phyloP scores from a whole-genome alignment of 2,888 invertebrate species.

The Axea sp. region DNA sequence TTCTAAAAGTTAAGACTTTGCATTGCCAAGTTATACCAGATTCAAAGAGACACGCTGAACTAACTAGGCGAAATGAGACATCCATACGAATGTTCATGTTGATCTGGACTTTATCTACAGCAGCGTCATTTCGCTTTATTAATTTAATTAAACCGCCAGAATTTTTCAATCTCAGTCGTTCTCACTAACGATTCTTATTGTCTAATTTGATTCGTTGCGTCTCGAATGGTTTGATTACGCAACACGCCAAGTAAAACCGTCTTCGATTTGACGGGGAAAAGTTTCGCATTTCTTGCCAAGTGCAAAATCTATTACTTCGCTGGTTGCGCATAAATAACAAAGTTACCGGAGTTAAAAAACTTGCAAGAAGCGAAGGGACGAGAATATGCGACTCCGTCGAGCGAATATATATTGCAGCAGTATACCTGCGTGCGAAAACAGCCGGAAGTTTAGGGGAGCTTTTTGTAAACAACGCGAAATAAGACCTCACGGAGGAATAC shows the following conservation, averaged over 20 bases:
- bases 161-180: no score
- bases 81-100: neutral
- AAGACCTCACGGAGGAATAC: constrained; percentile 38
- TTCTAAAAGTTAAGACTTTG: constrained; percentile 55
- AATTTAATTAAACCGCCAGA: constrained; percentile 1
- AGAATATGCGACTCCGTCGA: constrained; percentile 64
- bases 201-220: no score
- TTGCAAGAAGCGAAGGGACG: constrained; percentile 67
- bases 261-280: constrained; percentile 9
- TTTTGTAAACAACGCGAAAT: constrained; percentile 59
- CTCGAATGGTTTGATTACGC: no score
- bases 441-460: constrained; percentile 51
- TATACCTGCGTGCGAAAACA: constrained; percentile 52
- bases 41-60: constrained; percentile 22
- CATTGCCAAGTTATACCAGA: constrained; percentile 49
- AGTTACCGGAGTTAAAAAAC: constrained; percentile 75
- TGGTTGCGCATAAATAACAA: constrained; percentile 77
- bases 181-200: no score
- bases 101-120: constrained; percentile 7
- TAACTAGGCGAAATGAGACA: constrained; percentile 37
- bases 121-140: constrained; percentile 8
- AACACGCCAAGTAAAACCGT: no score
- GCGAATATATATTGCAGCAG: constrained; percentile 69
- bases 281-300: constrained; percentile 11
- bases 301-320: constrained; percentile 75